phyloP scores from a whole-genome alignment of 2,888 invertebrate species.

The Lasioglossum oenotherae region DNA sequence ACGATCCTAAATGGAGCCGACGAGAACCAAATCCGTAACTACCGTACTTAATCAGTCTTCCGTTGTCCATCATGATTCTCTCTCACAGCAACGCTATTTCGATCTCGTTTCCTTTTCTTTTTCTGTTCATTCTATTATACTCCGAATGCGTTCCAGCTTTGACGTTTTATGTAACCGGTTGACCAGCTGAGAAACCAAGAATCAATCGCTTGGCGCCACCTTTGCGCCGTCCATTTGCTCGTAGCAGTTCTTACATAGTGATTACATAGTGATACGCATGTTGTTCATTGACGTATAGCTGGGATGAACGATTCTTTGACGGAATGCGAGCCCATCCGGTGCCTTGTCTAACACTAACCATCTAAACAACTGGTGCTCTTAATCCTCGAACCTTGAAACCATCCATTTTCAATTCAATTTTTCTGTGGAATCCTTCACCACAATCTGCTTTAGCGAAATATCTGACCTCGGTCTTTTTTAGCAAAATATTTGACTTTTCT shows the following conservation, averaged over 20 bases:
- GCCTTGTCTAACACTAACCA: constrained; percentile 42
- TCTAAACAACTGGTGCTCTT: background rate
- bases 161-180: constrained; percentile 53
- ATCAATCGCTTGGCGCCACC: constrained; percentile 64
- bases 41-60: constrained; percentile 42
- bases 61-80: constrained; percentile 52
- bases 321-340: constrained; percentile 37
- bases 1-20: constrained; percentile 47
- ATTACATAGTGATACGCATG: constrained; percentile 67
- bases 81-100: constrained; percentile 58
- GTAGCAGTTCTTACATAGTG: constrained; percentile 59
- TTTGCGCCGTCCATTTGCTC: constrained; percentile 61
- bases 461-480: no score
- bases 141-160: constrained; percentile 40
- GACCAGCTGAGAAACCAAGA: constrained; percentile 57
- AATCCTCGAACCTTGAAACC: no score
- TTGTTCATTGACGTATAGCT: constrained; percentile 54
- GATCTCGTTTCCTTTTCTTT: constrained; percentile 28
- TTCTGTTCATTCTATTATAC: constrained; percentile 25
- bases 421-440: no score
- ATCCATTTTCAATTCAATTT: no score
- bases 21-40: constrained; percentile 37
- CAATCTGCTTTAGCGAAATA: no score
- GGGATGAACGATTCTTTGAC: constrained; percentile 71
- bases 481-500: no score